Conservation (phyloP, 2,888 invertebrate species). For the Scelioninae gen. 1 region DNA sequence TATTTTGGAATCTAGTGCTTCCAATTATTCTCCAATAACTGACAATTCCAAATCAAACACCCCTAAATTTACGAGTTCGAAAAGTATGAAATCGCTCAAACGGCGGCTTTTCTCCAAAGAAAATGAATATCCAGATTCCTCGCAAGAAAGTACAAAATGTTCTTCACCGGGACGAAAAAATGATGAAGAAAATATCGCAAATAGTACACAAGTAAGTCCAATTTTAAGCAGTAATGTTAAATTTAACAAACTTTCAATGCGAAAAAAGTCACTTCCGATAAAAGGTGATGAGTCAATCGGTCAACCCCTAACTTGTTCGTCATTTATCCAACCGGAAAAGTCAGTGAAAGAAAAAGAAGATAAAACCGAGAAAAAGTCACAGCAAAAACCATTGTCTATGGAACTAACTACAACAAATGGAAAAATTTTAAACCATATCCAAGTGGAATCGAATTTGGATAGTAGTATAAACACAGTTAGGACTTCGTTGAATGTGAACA, state of each 20-base stretch:
- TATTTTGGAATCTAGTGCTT: neutral
- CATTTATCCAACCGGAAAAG: constrained; percentile 20
- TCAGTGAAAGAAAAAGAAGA: neutral
- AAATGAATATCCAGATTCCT: constrained; percentile 14
- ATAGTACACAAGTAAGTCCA: constrained; percentile 15
- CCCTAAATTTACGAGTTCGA: neutral
- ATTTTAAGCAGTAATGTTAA: constrained; percentile 31
- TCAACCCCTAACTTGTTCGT: constrained; percentile 28
- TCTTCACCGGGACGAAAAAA: no score
- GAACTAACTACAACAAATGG: constrained; percentile 69
- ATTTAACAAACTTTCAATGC: neutral
- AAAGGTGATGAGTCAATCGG: constrained; percentile 2
- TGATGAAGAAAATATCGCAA: neutral
- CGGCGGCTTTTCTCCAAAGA: constrained; percentile 36
- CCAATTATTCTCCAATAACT: neutral
- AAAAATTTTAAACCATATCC: constrained; percentile 20
- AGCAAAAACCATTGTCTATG: constrained; percentile 57
- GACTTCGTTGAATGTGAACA: constrained; percentile 78
- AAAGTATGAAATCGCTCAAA: constrained; percentile 8
- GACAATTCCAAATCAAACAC: constrained; percentile 30
- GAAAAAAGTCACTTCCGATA: neutral
- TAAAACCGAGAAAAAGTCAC: constrained; percentile 2
- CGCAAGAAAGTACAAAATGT: neutral
- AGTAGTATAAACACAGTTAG: constrained; percentile 61
- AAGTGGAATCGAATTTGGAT: constrained; percentile 5